Base-by-base conservation (phyloP, 2,888 invertebrate genomes). In the Drosophila barbarae region DNA sequence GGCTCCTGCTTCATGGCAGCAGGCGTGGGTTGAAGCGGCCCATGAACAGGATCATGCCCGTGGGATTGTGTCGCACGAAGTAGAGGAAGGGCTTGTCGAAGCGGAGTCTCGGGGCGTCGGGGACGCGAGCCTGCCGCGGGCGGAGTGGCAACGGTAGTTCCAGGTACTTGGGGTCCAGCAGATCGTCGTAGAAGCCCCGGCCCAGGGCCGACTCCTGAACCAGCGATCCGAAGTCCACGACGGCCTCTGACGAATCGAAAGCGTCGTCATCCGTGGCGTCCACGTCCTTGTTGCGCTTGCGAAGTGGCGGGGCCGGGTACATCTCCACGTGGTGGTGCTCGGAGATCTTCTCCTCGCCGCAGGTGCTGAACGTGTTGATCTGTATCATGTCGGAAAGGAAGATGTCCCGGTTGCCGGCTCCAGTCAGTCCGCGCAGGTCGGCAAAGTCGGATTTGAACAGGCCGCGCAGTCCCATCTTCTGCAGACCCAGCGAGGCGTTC, bases 21-120 rank as follows among this genome's bases (percentile, higher is more conserved):
- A 95, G 92, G 90, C 94, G 93, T 41, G 95, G 96, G 89, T 95
- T 96, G 90, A 95, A 96, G 87, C 96, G 92, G 41, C 96, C 96
- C 91, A 96, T 95, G 87, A 95, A 95, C 53, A 97, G 90, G 83
- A 97, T 95, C 90, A 96, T 92, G 67, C 96, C 96, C n/a, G 96
- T 94, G 2, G 96, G 96, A 89, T 96, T 96, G 89, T 97, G 96
- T 85, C 96, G 92, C 13, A 96, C 95, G 78, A 96, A 94, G 89
- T 95, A 97, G 28, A 97, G 90, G 91, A 97, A 97, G 0, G 96
- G 96, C 85, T 96, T 92, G 83, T 97, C 96, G 87, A 96, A 94
- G 80, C 95, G 93, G 85, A 97, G 91, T 86, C 96, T 91, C 6
- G 94, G 95, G 18, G 91, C 90, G 51, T 95, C 93, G 0, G 94